Conservation (phyloP, 1,140 invertebrate genomes). For the Triops cancriformis region DNA sequence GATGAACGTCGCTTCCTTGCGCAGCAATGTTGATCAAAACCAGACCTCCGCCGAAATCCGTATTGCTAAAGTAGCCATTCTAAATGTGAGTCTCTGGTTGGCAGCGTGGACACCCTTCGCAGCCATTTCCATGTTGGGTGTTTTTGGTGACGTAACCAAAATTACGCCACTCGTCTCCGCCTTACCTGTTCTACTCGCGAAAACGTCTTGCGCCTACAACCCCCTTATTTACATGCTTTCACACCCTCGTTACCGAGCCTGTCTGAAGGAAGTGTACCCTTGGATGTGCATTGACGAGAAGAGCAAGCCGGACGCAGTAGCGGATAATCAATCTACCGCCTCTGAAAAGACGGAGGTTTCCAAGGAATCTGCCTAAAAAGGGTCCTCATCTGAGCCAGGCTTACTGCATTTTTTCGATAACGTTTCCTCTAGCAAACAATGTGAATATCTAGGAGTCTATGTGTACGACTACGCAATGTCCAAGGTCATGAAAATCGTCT, state of each 20-base stretch:
- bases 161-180: constrained; percentile 36
- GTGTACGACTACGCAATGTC: not conserved
- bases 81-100: constrained; percentile 71
- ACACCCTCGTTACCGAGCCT: constrained; percentile 69
- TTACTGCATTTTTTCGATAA: not conserved
- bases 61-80: constrained; percentile 54
- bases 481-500: not conserved
- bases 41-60: constrained; percentile 34
- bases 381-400: not conserved
- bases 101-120: constrained; percentile 75
- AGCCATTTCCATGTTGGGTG: constrained; percentile 64
- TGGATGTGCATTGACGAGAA: constrained; percentile 31
- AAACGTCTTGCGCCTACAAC: constrained; percentile 46
- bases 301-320: not conserved
- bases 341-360: constrained; percentile 27
- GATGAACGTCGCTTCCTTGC: constrained; percentile 37
- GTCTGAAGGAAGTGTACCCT: constrained; percentile 29
- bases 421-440: not conserved
- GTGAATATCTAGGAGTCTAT: not conserved
- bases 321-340: constrained; percentile 26
- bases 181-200: constrained; percentile 43
- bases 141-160: constrained; percentile 64
- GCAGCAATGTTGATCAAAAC: constrained; percentile 36
- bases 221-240: constrained; percentile 80
- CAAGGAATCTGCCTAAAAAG: constrained; percentile 17